Base-by-base conservation (phyloP, 2,888 invertebrate species). In the Yponomeuta cagnagella region DNA sequence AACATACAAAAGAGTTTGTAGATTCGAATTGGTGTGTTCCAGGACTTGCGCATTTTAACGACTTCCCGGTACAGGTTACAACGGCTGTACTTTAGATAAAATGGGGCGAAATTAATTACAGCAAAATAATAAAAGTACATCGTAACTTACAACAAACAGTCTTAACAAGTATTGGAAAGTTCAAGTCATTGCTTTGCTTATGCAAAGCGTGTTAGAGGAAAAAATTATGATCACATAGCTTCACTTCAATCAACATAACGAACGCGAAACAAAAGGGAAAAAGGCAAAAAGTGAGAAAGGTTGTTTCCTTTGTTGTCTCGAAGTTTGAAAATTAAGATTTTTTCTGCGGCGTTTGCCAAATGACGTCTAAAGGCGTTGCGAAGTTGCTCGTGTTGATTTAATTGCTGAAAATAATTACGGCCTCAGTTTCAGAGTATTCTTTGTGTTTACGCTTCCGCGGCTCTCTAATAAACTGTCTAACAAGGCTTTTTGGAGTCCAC, bases 331-430 rank as follows among this genome's bases (percentile, higher is more conserved):
- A 89, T 89, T 88, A 87, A 84, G 86, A 85, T 84, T 85, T 87
- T 82, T 79, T 58, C 52, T 75, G 76, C 72, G 71, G 71, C 74
- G 76, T 75, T 76, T 76, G 78, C 79, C 80, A 84, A 86, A 84
- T 82, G 84, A 81, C 79, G 82, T 75, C 63, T 69, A 76, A 79
- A 80, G 80, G 84, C 86, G 80, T 80, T 81, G 74, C 74, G 74
- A 80, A 82, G 80, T 84, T 78, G 76, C 76, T 78, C 77, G 73
- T 76, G 79, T 81, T 77, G 75, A 78, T 81, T 79, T 88, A 88
- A 89, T 89, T 89, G 84, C 86, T 84, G 80, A 81, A 43, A 86
- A 85, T 87, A 88, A 89, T 89, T 89, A 88, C 86, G 82, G 82
- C 85, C 81, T 86, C 86, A 86, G 86, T 88, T 79, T 82, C 15